Conservation (phyloP, 1,140 invertebrate genomes). For the Aphaenogaster rudis region DNA sequence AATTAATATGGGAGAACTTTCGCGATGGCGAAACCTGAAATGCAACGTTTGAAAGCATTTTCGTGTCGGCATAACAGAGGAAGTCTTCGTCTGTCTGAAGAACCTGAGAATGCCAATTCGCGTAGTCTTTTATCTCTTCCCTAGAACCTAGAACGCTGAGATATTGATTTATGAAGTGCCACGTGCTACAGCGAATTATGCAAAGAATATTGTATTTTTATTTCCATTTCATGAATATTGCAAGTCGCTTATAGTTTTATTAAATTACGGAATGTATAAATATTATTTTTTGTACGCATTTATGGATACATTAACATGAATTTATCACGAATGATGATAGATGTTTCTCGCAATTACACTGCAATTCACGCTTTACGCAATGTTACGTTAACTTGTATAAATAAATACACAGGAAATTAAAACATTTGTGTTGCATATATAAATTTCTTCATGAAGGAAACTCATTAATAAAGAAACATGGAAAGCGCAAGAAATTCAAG, state of each 20-base stretch:
- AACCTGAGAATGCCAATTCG: conserved; percentile 30
- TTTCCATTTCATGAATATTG: not conserved
- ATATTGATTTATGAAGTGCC: conserved; percentile 50
- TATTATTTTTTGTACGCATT: not conserved
- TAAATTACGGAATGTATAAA: conserved; percentile 3
- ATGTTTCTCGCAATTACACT: not conserved
- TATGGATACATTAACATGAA: not conserved
- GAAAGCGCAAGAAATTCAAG: not conserved
- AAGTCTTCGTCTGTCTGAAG: not conserved
- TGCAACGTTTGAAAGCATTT: conserved; percentile 45
- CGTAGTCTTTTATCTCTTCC: conserved; percentile 27
- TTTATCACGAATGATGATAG: not conserved
- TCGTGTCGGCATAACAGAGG: conserved; percentile 2
- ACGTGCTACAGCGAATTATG: conserved; percentile 31
- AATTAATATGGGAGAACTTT: conserved; percentile 25
- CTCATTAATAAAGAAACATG: not conserved
- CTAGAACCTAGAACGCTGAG: not conserved
- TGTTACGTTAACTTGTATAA: not conserved
- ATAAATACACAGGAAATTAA: not conserved
- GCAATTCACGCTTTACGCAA: not conserved
- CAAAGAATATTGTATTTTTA: not conserved
- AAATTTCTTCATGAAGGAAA: not conserved
- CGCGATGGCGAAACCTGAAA: not conserved
- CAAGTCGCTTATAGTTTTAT: not conserved
- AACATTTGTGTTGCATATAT: not conserved